Conservation (phyloP, 2,113 vertebrate species). For the Festucalex cinctus region DNA sequence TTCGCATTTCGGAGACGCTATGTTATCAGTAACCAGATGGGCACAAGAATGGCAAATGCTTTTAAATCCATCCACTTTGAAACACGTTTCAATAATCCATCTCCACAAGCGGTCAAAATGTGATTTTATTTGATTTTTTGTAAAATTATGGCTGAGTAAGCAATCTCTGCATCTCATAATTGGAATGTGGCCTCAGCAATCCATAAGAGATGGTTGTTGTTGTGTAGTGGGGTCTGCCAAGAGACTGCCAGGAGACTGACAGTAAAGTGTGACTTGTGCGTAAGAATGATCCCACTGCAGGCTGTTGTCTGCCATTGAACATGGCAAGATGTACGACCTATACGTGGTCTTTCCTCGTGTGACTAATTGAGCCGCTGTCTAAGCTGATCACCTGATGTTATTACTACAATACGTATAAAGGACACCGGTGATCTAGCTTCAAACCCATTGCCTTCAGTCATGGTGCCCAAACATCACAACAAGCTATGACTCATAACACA, state of each 20-base stretch:
- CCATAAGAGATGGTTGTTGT: constrained; percentile 18
- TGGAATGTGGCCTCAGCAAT: constrained; percentile 12
- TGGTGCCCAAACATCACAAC: constrained; percentile 29
- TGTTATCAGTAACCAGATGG: background rate
- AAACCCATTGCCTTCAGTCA: constrained; percentile 46
- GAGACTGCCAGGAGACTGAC: constrained; percentile 60
- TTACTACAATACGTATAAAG: background rate
- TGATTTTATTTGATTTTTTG: no score
- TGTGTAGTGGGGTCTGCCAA: constrained; percentile 37
- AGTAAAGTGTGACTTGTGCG: constrained; percentile 56
- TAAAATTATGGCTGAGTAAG: background rate
- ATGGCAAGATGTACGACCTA: background rate
- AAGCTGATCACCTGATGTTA: no score
- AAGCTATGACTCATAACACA: constrained; percentile 20
- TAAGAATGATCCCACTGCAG: constrained; percentile 44
- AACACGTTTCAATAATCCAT: background rate
- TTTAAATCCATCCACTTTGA: background rate
- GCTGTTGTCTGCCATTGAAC: constrained; percentile 12
- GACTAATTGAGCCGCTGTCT: background rate
- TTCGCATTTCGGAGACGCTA: background rate
- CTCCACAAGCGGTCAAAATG: no score
- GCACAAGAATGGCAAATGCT: background rate
- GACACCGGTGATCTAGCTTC: background rate
- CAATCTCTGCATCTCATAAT: background rate
- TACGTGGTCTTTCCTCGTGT: background rate